A percentile compares a stretch with the other conserved stretches of the same genome.
These are phyloP conservation scores for Drosophila insularis DNA, from an alignment of 1,140 invertebrate genomes.

Conservation along the genomic window DNA sequence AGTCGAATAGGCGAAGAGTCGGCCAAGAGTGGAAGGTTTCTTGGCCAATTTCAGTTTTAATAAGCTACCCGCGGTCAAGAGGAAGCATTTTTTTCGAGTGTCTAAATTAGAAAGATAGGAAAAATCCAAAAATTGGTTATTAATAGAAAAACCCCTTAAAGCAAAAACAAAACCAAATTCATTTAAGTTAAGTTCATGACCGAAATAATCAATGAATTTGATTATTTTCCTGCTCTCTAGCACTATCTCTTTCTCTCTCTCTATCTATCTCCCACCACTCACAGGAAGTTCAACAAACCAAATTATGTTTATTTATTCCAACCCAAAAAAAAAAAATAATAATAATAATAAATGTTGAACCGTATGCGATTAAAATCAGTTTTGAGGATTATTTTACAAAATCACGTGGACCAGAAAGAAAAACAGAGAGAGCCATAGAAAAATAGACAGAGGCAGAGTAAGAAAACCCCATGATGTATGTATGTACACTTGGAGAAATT, in stretches of 20 bases:
- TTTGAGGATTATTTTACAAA: background rate
- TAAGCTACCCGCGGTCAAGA: background rate
- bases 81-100: background rate
- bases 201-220: slow-evolving; percentile 38
- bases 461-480: background rate
- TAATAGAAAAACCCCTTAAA: slow-evolving; percentile 4
- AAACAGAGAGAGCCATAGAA: background rate
- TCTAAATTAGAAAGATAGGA: background rate
- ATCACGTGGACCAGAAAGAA: slow-evolving; percentile 1
- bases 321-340: slow-evolving; percentile 40
- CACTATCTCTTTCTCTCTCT: no score
- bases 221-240: background rate
- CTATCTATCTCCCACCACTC: background rate
- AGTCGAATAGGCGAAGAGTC: background rate
- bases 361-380: background rate
- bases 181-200: slow-evolving; percentile 33
- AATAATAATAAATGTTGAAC: slow-evolving; percentile 25
- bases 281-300: slow-evolving; percentile 64
- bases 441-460: background rate
- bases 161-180: background rate
- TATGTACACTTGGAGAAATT: background rate
- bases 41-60: background rate
- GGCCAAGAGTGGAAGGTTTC: background rate
- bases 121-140: background rate
- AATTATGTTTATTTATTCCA: slow-evolving; percentile 22